These are phyloP conservation scores for Petrolisthes cinctipes DNA, from an alignment of 2,888 invertebrate genomes.

Conservation along the genomic window DNA sequence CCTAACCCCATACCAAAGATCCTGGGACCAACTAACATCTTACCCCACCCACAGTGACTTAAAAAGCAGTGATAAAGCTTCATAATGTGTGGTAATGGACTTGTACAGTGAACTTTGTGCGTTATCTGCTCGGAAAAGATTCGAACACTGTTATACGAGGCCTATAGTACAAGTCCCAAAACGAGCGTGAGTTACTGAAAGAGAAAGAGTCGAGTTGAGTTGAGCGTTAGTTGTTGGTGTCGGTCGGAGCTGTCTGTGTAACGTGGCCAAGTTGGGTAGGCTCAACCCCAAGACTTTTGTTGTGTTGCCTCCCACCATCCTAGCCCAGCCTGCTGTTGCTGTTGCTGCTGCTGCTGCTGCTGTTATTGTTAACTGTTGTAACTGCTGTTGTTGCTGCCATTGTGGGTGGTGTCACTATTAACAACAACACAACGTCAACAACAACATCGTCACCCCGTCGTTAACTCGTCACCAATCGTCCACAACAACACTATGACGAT, in stretches of 20 bases:
- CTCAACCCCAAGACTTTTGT: slow-evolving; percentile 32
- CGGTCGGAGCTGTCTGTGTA: slow-evolving; percentile 23
- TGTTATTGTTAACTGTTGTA: too few relatives aligned
- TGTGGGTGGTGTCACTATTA: too few relatives aligned
- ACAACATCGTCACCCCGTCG: slow-evolving; percentile 4
- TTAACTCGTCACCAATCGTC: background rate
- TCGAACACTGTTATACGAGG: slow-evolving; percentile 20
- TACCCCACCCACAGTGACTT: slow-evolving; percentile 36
- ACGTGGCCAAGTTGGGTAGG: slow-evolving; percentile 29
- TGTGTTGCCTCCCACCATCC: background rate
- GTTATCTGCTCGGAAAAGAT: slow-evolving; percentile 13
- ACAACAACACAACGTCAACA: background rate
- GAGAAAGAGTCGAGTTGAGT: slow-evolving; percentile 14
- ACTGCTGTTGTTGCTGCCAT: background rate
- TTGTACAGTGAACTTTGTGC: slow-evolving; percentile 39
- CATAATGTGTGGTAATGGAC: slow-evolving; percentile 40
- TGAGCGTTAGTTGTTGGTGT: background rate
- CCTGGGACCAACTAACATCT: slow-evolving; percentile 17
- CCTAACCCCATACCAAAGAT: slow-evolving; percentile 55
- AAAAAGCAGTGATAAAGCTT: slow-evolving; percentile 36
- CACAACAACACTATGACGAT: slow-evolving; percentile 35
- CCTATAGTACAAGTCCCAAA: slow-evolving; percentile 1
- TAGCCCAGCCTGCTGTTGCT: background rate
- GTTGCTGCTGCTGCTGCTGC: background rate
- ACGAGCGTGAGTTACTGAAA: slow-evolving; percentile 28